A percentile compares a stretch with the other conserved stretches of the same genome.
Conservation (phyloP, 1,140 invertebrate genomes). For the Mesaphorura yosii region DNA sequence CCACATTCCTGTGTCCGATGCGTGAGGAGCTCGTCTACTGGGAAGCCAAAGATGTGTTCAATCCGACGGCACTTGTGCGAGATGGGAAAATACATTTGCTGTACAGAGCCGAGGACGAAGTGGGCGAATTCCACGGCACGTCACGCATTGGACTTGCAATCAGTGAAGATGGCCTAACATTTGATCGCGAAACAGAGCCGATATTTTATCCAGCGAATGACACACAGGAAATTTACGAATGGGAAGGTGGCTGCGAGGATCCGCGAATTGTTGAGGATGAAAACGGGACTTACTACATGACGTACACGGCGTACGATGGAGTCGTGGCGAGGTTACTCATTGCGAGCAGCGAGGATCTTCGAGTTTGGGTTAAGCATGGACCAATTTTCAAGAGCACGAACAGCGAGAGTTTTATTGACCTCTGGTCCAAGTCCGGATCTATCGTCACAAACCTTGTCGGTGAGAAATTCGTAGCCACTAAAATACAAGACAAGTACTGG, state of each 20-base stretch:
- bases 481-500: slow-evolving; percentile 24
- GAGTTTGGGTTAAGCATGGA: slow-evolving; percentile 24
- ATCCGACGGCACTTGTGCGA: slow-evolving; percentile 24
- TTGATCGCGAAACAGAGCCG: slow-evolving; percentile 4
- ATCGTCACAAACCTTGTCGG: slow-evolving; percentile 12
- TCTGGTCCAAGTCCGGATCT: slow-evolving; percentile 27
- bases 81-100: slow-evolving; percentile 19
- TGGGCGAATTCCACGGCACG: slow-evolving; percentile 17
- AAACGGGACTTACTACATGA: slow-evolving; percentile 21
- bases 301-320: slow-evolving; percentile 27
- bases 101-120: slow-evolving; percentile 24
- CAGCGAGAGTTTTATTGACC: slow-evolving; percentile 4
- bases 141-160: slow-evolving; percentile 25
- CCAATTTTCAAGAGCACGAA: slow-evolving; percentile 15
- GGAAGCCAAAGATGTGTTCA: slow-evolving; percentile 29
- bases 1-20: slow-evolving; percentile 22
- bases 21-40: slow-evolving; percentile 9
- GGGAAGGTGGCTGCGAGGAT: slow-evolving; percentile 29
- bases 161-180: slow-evolving; percentile 17
- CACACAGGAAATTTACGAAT: slow-evolving; percentile 7
- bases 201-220: slow-evolving; percentile 30
- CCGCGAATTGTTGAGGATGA: slow-evolving; percentile 17
- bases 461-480: slow-evolving; percentile 16
- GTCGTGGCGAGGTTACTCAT: slow-evolving; percentile 19
- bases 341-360: slow-evolving; percentile 15